Evolutionary conservation across 2,888 invertebrate species (phyloP).

Genomic region (Synergus laeviventris): DNA sequence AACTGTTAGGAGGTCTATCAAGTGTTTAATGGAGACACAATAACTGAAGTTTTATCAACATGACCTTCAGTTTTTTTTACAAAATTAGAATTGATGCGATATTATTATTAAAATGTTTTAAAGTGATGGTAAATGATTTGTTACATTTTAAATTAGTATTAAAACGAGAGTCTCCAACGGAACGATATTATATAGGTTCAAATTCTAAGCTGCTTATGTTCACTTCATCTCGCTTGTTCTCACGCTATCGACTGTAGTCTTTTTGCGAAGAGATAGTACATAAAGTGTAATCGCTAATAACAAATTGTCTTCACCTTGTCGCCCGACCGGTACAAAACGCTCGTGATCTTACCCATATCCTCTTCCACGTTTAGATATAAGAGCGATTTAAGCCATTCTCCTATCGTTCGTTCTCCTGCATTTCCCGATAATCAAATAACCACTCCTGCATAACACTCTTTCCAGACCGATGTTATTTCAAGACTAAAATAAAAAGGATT

Average conservation of each 20-base stretch:
- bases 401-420: conserved; percentile 43
- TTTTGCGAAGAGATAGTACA: conserved; percentile 52
- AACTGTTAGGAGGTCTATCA: background rate
- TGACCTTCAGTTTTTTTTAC: background rate
- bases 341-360: conserved; percentile 51
- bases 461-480: too few species aligned
- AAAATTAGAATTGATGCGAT: background rate
- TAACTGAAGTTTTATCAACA: too few species aligned
- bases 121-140: too few species aligned
- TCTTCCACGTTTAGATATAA: conserved; percentile 50
- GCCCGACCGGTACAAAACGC: conserved; percentile 59
- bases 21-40: background rate
- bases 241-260: conserved; percentile 54
- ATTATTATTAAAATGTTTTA: background rate
- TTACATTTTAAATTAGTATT: background rate
- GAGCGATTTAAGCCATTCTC: conserved; percentile 57
- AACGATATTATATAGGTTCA: background rate
- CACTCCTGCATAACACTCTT: too few species aligned
- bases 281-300: conserved; percentile 50
- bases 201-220: background rate
- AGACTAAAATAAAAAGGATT: too few species aligned
- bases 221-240: conserved; percentile 51
- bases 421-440: conserved; percentile 25
- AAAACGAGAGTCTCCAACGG: background rate
- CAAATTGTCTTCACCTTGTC: conserved; percentile 66